These are phyloP conservation scores for Microplitis manilae DNA, from an alignment of 2,888 invertebrate genomes.

Conservation along the genomic window DNA sequence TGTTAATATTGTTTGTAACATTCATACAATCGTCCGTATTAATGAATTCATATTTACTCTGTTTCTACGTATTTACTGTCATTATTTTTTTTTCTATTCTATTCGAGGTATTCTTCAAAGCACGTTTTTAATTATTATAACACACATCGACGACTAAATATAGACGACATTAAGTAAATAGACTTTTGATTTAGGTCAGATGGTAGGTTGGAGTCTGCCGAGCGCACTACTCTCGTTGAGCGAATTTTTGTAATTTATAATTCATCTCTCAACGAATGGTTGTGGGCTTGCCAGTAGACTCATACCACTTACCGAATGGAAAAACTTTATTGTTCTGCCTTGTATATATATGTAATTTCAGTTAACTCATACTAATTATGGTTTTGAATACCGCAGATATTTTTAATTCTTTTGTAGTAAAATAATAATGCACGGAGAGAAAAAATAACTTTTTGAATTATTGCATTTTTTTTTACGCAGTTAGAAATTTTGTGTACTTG, in stretches of 20 bases:
- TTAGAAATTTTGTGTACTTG: too few species aligned
- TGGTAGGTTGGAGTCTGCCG: slow-evolving; percentile 19
- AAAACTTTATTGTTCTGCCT: slow-evolving; percentile 11
- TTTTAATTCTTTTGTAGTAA: background rate
- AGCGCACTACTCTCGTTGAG: slow-evolving; percentile 17
- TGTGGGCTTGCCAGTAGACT: slow-evolving; percentile 8
- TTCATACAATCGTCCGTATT: background rate
- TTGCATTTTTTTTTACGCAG: too few species aligned
- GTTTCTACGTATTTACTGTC: background rate
- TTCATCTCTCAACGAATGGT: slow-evolving; percentile 31
- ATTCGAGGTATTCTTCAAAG: background rate
- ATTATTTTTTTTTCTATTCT: background rate
- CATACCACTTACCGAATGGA: background rate
- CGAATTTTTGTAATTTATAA: slow-evolving; percentile 25
- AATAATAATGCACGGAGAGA: background rate
- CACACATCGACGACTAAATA: background rate
- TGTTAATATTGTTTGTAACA: slow-evolving; percentile 1
- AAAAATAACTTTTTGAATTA: too few species aligned
- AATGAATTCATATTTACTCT: background rate
- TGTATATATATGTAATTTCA: background rate
- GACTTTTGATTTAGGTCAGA: slow-evolving; percentile 27
- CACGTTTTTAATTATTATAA: slow-evolving; percentile 19
- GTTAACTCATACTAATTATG: background rate
- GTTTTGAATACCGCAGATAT: background rate
- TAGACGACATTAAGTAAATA: background rate